Evolutionary conservation across 2,888 invertebrate genomes (phyloP).

Genomic region (Quadroppia sp.): DNA sequence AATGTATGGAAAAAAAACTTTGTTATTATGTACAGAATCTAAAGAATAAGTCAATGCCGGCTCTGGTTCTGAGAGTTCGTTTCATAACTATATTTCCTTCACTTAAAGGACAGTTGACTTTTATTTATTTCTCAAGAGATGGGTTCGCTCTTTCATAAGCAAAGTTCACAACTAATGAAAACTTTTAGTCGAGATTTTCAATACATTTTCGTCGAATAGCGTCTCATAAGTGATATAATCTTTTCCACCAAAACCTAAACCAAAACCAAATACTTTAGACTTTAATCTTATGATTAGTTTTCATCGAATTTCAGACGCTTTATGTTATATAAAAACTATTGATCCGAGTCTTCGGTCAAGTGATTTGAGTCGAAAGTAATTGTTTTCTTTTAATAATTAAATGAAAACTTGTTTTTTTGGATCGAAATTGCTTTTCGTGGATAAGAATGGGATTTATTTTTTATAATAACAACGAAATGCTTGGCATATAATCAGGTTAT

Average conservation of each 20-base stretch:
- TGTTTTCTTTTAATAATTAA: slow-evolving; percentile 3
- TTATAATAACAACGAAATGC: not conserved
- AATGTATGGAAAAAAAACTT: not conserved
- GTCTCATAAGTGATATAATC: slow-evolving; percentile 11
- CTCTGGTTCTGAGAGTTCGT: not conserved
- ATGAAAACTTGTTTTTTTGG: not conserved
- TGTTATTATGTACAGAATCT: not conserved
- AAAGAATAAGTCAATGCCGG: not conserved
- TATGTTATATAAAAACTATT: not conserved
- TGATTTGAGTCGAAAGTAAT: not conserved
- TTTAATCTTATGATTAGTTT: slow-evolving; percentile 28
- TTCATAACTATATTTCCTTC: not conserved
- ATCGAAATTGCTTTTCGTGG: not conserved
- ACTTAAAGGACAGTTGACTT: slow-evolving; percentile 13
- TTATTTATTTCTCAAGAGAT: slow-evolving; percentile 29
- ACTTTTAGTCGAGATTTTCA: not conserved
- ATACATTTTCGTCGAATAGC: not conserved
- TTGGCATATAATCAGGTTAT: not conserved
- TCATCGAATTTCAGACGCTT: slow-evolving; percentile 2
- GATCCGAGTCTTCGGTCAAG: not conserved
- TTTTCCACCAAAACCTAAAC: slow-evolving; percentile 14
- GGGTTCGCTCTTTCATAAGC: not conserved
- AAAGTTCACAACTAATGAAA: slow-evolving; percentile 35
- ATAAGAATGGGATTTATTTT: not conserved
- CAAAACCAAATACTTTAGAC: slow-evolving; percentile 18